Evolutionary conservation across 2,888 invertebrate genomes (phyloP).

Genomic region (Dilophus febrilis): DNA sequence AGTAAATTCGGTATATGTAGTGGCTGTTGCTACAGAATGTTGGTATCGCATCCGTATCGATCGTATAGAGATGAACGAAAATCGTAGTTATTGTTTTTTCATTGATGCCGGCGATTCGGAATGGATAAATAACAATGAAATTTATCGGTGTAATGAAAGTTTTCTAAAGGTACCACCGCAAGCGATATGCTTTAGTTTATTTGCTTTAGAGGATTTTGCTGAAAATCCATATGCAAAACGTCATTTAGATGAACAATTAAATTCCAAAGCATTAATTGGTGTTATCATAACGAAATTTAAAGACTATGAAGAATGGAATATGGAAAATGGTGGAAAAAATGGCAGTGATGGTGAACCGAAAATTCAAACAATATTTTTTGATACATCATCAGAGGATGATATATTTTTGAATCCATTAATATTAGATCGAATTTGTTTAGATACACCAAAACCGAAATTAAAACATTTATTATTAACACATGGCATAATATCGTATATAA

Average conservation of each 20-base stretch:
- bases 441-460: slow-evolving; percentile 16
- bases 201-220: slow-evolving; percentile 48
- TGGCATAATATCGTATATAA: slow-evolving; percentile 21
- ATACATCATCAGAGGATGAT: slow-evolving; percentile 45
- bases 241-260: slow-evolving; percentile 28
- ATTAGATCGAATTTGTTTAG: slow-evolving; percentile 33
- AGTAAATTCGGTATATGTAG: slow-evolving; percentile 19
- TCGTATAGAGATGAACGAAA: slow-evolving; percentile 30
- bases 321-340: too few species aligned
- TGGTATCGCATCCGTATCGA: slow-evolving; percentile 40
- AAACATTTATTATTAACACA: slow-evolving; percentile 15
- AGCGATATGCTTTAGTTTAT: slow-evolving; percentile 51
- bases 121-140: slow-evolving; percentile 32
- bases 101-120: slow-evolving; percentile 62
- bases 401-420: slow-evolving; percentile 45
- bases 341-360: slow-evolving; percentile 29
- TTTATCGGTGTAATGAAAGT: slow-evolving; percentile 42
- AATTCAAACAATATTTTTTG: slow-evolving; percentile 42
- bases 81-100: slow-evolving; percentile 39
- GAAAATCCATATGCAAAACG: slow-evolving; percentile 26
- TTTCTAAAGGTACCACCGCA: slow-evolving; percentile 52
- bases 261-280: slow-evolving; percentile 36
- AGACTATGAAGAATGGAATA: slow-evolving; percentile 14
- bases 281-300: slow-evolving; percentile 30
- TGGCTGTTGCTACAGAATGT: slow-evolving; percentile 31